Conservation (phyloP, 2,888 invertebrate genomes). For the Drosophila acutilabella region DNA sequence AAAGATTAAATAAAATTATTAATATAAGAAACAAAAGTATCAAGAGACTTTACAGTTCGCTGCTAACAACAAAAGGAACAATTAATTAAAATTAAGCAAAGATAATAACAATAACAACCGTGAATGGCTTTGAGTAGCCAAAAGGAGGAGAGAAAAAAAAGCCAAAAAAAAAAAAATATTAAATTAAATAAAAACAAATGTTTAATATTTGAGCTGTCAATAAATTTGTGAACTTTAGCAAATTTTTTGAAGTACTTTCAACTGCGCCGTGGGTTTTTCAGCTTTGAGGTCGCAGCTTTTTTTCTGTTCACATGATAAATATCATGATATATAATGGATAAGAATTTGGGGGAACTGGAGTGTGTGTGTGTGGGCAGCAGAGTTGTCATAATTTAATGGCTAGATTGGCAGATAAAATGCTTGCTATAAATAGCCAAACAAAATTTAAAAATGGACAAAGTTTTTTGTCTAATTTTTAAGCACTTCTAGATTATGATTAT, state of each 20-base stretch:
- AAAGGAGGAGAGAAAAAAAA: background rate
- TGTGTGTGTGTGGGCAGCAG: background rate
- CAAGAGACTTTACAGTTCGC: conserved; percentile 40
- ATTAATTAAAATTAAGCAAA: conserved; percentile 72
- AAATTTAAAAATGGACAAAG: background rate
- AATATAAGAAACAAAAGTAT: conserved; percentile 22
- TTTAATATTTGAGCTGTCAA: conserved; percentile 71
- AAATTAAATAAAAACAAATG: conserved; percentile 5
- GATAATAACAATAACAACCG: conserved; percentile 29
- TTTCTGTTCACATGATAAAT: conserved; percentile 42
- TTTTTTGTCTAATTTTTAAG: no score
- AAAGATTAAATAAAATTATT: conserved; percentile 6
- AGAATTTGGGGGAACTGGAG: background rate
- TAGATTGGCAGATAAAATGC: background rate
- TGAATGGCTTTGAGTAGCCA: background rate
- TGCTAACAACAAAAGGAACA: conserved; percentile 58
- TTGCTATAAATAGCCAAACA: background rate
- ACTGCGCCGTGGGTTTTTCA: conserved; percentile 64
- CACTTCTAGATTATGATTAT: no score
- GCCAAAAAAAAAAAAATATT: conserved; percentile 15
- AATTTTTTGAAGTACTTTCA: conserved; percentile 58
- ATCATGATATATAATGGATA: conserved; percentile 8
- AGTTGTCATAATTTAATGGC: background rate
- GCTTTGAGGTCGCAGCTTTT: conserved; percentile 46
- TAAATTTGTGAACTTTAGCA: conserved; percentile 71